These are phyloP conservation scores for Caenorhabditis imperialis DNA, from an alignment of 2,888 invertebrate genomes.

Conservation along the genomic window DNA sequence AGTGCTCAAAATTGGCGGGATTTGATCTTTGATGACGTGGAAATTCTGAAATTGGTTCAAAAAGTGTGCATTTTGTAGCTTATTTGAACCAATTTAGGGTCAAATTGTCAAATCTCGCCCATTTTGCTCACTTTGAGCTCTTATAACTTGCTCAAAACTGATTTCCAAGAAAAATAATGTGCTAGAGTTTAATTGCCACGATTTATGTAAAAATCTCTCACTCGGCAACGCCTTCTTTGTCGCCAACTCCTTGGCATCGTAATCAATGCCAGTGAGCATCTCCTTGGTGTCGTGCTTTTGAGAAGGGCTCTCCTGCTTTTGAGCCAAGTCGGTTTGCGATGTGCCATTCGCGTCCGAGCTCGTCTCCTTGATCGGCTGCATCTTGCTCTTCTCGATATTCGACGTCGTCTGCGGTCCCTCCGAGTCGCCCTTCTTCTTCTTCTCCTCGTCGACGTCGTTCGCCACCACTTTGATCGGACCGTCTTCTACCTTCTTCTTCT, in stretches of 20 bases:
- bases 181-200: no score
- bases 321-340: no score
- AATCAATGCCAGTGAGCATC: constrained; percentile 49
- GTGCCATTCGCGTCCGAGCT: neutral
- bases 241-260: constrained; percentile 21
- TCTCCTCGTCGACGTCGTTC: neutral
- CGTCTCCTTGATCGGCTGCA: constrained; percentile 1
- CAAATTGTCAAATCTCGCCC: no score
- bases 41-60: no score
- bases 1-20: no score
- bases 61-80: no score
- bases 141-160: no score
- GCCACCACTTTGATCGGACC: neutral
- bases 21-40: no score
- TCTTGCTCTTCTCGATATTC: constrained; percentile 18
- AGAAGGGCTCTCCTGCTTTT: neutral
- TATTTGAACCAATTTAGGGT: no score
- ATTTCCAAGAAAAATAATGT: no score
- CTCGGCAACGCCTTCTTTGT: constrained; percentile 40
- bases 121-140: no score
- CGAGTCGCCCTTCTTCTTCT: constrained; percentile 10
- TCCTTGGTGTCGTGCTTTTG: constrained; percentile 10
- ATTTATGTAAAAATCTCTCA: constrained; percentile 1
- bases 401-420: constrained; percentile 30
- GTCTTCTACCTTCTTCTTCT: constrained; percentile 8